A percentile compares a stretch with the other conserved stretches of the same genome.
Conservation (phyloP, 2,888 invertebrate species). For the Heliconius hortense region DNA sequence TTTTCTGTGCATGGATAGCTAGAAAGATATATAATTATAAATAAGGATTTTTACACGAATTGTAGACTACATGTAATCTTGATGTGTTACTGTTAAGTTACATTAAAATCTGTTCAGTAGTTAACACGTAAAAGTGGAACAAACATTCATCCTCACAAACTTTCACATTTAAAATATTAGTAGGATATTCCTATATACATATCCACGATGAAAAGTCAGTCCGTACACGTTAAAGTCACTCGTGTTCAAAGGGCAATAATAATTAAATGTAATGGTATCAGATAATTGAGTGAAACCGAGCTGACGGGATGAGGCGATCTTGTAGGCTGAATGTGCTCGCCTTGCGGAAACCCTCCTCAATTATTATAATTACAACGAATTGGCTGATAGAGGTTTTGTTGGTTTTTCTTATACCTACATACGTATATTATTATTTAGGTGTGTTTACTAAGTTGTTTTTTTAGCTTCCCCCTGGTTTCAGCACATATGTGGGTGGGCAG, state of each 20-base stretch:
- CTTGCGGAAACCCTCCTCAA: constrained; percentile 37
- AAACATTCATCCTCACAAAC: not conserved
- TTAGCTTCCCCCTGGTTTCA: not conserved
- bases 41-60: not conserved
- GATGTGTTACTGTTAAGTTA: not conserved
- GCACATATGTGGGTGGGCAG: no score
- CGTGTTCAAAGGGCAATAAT: constrained; percentile 24
- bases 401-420: not conserved
- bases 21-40: no score
- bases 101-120: not conserved
- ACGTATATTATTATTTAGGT: not conserved
- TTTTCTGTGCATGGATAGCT: no score
- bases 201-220: not conserved
- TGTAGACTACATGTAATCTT: not conserved
- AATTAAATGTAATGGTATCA: constrained; percentile 35
- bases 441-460: not conserved
- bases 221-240: not conserved
- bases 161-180: not conserved
- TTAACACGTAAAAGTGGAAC: not conserved
- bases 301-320: constrained; percentile 35
- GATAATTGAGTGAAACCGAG: constrained; percentile 36
- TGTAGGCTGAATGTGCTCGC: constrained; percentile 26
- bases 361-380: constrained; percentile 33
- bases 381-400: constrained; percentile 11
- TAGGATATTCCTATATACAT: not conserved